Evolutionary conservation across 1,140 invertebrate genomes (phyloP), one percentile per base, ranked within the genome.

Genomic region (Neodiprion pinetum): DNA sequence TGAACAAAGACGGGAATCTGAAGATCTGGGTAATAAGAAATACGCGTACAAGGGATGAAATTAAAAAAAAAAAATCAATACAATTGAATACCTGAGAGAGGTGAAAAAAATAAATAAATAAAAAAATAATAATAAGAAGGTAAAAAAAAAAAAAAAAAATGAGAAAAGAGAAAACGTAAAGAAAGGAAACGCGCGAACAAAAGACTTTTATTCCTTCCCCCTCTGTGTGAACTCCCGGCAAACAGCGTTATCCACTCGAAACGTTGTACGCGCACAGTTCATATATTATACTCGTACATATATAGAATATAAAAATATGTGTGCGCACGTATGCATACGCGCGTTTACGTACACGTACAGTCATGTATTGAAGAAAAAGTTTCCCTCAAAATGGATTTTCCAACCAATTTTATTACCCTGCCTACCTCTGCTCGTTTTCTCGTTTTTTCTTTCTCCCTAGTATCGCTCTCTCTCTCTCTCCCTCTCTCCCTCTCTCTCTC

Each of bases 221-320:
- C 28, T 40, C 28, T 17, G n/a, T 17, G 11, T 61, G 53, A 61
- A 40, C 28, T 61, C 53, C 53, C 53, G n/a, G 53, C 53, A 14
- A 61, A 61, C 53, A 61, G 53, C 53, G 53, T 61, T 61, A 61
- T 61, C 53, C 53, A 61, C 53, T 61, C 53, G n/a, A 61, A 14
- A 61, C 53, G 11, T 1, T 12, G 11, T 61, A 12, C 8, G 53
- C 53, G 28, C 28, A 40, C 28, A 40, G 28, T 4, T 40, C 28
- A 40, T 40, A 40, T 40, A 40, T 40, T 40, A 40, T 40, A n/a
- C n/a, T n/a, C n/a, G n/a, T n/a, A 40, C 28, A 40, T 40, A 40
- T 40, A 40, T 40, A 9, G 53, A 9, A 17, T 61, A 14, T 61
- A 5, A 4, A 61, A 17, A 61, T 61, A 61, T 61, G 53, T 61